Evolutionary conservation across 2,888 invertebrate species (phyloP).

Genomic region (Calliphora vomitoria): DNA sequence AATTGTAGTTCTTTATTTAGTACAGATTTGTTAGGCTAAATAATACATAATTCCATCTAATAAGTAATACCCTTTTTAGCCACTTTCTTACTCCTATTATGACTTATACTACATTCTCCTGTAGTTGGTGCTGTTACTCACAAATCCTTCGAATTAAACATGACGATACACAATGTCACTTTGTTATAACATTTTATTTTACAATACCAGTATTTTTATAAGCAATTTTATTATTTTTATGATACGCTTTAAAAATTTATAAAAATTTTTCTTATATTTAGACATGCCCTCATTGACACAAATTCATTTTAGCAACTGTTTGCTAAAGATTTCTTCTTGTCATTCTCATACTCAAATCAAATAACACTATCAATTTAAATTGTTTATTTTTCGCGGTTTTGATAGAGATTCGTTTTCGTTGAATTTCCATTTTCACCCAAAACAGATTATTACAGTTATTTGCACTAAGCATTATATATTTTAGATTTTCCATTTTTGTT

Average conservation of each 20-base stretch:
- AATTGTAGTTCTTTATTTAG: too few relatives aligned
- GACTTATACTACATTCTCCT: too few relatives aligned
- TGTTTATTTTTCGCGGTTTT: constrained; percentile 44
- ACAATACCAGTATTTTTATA: background rate
- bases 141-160: background rate
- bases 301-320: background rate
- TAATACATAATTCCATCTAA: too few relatives aligned
- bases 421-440: background rate
- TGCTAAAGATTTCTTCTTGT: background rate
- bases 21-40: too few relatives aligned
- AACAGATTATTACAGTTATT: constrained; percentile 38
- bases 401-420: constrained; percentile 8
- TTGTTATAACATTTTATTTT: background rate
- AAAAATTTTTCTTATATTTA: too few relatives aligned
- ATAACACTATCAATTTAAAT: constrained; percentile 13
- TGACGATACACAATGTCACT: background rate
- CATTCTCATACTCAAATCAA: background rate
- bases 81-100: too few relatives aligned
- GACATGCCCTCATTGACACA: background rate
- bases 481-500: constrained; percentile 40
- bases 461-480: constrained; percentile 3
- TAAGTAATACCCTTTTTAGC: too few relatives aligned
- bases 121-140: background rate
- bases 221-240: background rate
- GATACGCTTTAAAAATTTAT: background rate